Percentiles rank a stretch among this genome's conserved stretches.
Evolutionary conservation across 2,888 invertebrate species (phyloP).

Genomic region (Bombylius major): DNA sequence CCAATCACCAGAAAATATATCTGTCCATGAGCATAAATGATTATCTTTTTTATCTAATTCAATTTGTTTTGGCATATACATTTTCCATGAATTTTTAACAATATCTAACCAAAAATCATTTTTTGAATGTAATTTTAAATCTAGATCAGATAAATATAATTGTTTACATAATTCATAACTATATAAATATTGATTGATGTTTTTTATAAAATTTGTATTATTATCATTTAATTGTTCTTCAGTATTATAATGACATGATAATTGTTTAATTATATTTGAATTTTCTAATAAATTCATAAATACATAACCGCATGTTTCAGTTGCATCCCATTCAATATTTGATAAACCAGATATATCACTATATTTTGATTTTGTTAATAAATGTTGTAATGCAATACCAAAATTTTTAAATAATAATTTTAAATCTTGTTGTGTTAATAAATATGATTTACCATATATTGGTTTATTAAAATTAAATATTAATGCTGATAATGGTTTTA

Average conservation of each 20-base stretch:
- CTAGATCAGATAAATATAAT: slow-evolving; percentile 68
- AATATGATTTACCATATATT: slow-evolving; percentile 46
- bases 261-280: slow-evolving; percentile 42
- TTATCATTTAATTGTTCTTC: slow-evolving; percentile 57
- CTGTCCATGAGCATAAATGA: slow-evolving; percentile 73
- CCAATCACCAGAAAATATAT: slow-evolving; percentile 73
- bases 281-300: slow-evolving; percentile 71
- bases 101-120: slow-evolving; percentile 74
- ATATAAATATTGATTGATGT: slow-evolving; percentile 58
- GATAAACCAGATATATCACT: slow-evolving; percentile 73
- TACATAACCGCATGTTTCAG: slow-evolving; percentile 70
- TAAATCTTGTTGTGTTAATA: slow-evolving; percentile 66
- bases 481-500: slow-evolving; percentile 64
- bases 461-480: slow-evolving; percentile 73
- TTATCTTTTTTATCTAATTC: slow-evolving; percentile 60
- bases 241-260: slow-evolving; percentile 64
- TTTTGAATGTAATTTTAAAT: slow-evolving; percentile 66
- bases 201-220: slow-evolving; percentile 48
- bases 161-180: slow-evolving; percentile 69
- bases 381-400: slow-evolving; percentile 75
- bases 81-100: slow-evolving; percentile 64
- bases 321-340: slow-evolving; percentile 90
- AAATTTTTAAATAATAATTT: slow-evolving; percentile 68
- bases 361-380: slow-evolving; percentile 70
- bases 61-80: slow-evolving; percentile 58